phyloP scores from a whole-genome alignment of 2,113 vertebrate genomes.

The Lophochroa leadbeateri region DNA sequence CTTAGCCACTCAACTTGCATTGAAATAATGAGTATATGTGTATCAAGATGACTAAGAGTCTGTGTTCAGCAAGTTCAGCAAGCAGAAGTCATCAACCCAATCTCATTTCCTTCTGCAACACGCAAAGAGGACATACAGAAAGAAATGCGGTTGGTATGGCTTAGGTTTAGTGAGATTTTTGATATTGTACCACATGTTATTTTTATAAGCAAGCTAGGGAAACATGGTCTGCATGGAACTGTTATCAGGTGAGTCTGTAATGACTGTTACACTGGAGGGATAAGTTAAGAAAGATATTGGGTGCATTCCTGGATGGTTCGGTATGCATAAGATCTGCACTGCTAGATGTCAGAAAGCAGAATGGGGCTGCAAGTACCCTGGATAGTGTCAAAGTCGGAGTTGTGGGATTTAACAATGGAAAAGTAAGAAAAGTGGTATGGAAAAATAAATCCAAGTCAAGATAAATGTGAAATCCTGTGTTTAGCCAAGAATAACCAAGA shows the following conservation, averaged over 20 bases:
- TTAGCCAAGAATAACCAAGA: neutral
- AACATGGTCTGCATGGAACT: neutral
- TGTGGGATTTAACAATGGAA: neutral
- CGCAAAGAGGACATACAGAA: neutral
- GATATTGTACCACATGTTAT: neutral
- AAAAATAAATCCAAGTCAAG: neutral
- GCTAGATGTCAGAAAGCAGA: neutral
- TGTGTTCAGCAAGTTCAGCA: neutral
- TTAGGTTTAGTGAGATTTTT: neutral
- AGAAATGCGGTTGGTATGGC: neutral
- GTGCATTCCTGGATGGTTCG: neutral
- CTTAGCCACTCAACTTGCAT: neutral
- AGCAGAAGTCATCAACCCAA: neutral
- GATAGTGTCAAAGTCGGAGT: neutral
- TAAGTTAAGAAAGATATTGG: neutral
- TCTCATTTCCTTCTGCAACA: neutral
- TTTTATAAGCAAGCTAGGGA: neutral
- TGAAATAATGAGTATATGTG: neutral
- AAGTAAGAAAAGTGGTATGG: neutral
- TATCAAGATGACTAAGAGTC: neutral
- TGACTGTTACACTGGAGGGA: neutral
- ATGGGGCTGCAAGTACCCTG: neutral
- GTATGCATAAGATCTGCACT: neutral
- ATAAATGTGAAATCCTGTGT: neutral
- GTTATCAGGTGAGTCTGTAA: neutral